These are phyloP conservation scores for Rhodeus uyekii DNA, from an alignment of 2,797 vertebrate species.

Conservation along the genomic window DNA sequence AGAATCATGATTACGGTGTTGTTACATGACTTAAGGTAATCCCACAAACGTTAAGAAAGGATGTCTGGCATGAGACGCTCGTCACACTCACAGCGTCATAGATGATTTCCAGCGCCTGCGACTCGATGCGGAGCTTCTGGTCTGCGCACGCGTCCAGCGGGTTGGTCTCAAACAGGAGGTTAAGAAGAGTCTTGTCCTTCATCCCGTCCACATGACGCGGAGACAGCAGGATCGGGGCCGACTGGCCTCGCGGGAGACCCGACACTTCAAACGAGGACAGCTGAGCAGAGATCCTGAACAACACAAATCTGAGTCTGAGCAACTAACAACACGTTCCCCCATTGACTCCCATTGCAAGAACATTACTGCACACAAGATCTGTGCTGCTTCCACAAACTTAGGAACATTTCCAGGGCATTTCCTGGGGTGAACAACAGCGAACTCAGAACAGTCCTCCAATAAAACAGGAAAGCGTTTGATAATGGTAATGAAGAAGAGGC, in stretches of 20 bases:
- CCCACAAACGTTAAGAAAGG: not conserved
- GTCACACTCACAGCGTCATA: conserved; percentile 92
- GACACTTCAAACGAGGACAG: conserved; percentile 89
- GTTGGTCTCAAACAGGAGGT: conserved; percentile 93
- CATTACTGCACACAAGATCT: not conserved
- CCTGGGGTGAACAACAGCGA: not conserved
- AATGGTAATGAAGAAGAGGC: not conserved
- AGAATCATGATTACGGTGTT: not conserved
- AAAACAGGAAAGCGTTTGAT: not conserved
- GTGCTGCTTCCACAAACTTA: not conserved
- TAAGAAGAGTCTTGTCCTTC: conserved; percentile 80
- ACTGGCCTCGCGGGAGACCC: conserved; percentile 75
- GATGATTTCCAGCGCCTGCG: conserved; percentile 94
- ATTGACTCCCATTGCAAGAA: not conserved
- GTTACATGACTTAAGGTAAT: not conserved
- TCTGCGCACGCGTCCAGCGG: conserved; percentile 85
- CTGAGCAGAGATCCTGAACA: conserved; percentile 82
- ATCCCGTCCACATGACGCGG: conserved; percentile 79
- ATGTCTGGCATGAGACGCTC: conserved; percentile 50
- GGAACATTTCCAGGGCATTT: no score
- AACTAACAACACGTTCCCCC: not conserved
- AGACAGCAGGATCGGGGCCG: conserved; percentile 85
- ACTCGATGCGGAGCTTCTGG: conserved; percentile 88
- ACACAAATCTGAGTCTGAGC: not conserved
- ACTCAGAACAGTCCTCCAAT: not conserved